A percentile compares a stretch with the other conserved stretches of the same genome.
phyloP scores from a whole-genome alignment of 2,797 vertebrate genomes.

The Pelobates cultripes region DNA sequence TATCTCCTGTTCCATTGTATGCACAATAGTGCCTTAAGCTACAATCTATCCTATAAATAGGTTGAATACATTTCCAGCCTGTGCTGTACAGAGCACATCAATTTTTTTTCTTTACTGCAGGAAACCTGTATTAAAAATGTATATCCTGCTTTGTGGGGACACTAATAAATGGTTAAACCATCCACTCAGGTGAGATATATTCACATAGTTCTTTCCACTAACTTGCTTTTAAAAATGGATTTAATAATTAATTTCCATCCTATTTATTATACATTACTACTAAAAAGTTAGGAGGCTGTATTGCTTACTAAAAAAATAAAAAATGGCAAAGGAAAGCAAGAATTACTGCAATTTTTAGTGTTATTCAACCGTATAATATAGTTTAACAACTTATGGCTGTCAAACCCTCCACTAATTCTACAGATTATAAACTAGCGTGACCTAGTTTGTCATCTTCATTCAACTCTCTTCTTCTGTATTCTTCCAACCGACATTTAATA shows the following conservation, averaged over 20 bases:
- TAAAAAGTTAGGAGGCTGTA: slow-evolving; percentile 41
- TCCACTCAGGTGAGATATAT: slow-evolving; percentile 46
- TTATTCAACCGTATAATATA: slow-evolving; percentile 11
- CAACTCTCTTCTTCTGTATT: slow-evolving; percentile 6
- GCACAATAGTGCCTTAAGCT: slow-evolving; percentile 4
- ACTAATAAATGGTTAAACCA: slow-evolving; percentile 19
- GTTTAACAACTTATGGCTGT: slow-evolving; percentile 14
- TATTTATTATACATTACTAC: slow-evolving; percentile 51
- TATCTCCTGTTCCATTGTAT: slow-evolving; percentile 1
- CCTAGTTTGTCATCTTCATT: background rate
- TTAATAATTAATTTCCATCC: slow-evolving; percentile 47
- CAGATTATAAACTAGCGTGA: background rate
- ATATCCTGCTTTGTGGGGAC: background rate
- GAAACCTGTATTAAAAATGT: slow-evolving; percentile 10
- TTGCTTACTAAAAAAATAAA: slow-evolving; percentile 25
- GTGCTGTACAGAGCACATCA: slow-evolving; percentile 6
- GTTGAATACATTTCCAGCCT: slow-evolving; percentile 19
- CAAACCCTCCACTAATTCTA: background rate
- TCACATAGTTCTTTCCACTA: slow-evolving; percentile 28
- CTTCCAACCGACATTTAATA: background rate
- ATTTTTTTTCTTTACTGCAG: background rate
- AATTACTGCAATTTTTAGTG: background rate
- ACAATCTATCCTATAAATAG: slow-evolving; percentile 41
- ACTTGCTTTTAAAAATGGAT: slow-evolving; percentile 50
- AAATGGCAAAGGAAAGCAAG: background rate